Percentiles rank a stretch among this genome's conserved stretches.
These are phyloP conservation scores for Alouatta caraya DNA, from an alignment of 2,797 vertebrate genomes.

Conservation along the genomic window DNA sequence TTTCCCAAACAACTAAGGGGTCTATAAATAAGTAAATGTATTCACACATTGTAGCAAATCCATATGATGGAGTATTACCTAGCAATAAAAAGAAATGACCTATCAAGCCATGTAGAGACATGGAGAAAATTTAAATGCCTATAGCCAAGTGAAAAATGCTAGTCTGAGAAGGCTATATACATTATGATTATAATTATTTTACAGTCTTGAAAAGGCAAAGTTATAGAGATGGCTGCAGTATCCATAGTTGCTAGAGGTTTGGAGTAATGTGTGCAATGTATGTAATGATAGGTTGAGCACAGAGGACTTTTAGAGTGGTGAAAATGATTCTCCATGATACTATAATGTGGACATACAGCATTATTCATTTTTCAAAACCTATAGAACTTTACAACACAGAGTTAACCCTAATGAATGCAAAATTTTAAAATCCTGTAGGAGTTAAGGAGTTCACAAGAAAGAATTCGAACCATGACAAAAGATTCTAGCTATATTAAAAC, in stretches of 20 bases:
- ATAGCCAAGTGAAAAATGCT: background rate
- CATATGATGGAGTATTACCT: background rate
- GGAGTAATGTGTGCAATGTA: background rate
- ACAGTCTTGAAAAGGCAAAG: background rate
- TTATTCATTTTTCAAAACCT: background rate
- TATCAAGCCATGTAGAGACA: background rate
- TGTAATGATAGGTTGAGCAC: background rate
- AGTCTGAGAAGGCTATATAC: background rate
- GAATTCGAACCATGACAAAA: background rate
- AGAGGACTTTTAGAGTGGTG: background rate
- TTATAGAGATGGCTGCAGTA: background rate
- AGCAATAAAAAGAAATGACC: background rate
- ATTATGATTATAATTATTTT: too few relatives aligned
- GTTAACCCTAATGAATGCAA: background rate
- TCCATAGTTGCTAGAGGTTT: background rate
- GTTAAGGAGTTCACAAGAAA: background rate
- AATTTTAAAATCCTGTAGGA: background rate
- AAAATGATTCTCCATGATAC: background rate
- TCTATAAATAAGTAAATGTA: background rate
- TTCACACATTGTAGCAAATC: background rate
- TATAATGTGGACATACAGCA: background rate
- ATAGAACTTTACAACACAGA: background rate
- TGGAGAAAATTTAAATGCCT: background rate
- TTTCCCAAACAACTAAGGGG: background rate
- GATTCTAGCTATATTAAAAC: background rate